Evolutionary conservation across 2,113 vertebrate genomes (phyloP).

Genomic region (Antechinus stuartii): DNA sequence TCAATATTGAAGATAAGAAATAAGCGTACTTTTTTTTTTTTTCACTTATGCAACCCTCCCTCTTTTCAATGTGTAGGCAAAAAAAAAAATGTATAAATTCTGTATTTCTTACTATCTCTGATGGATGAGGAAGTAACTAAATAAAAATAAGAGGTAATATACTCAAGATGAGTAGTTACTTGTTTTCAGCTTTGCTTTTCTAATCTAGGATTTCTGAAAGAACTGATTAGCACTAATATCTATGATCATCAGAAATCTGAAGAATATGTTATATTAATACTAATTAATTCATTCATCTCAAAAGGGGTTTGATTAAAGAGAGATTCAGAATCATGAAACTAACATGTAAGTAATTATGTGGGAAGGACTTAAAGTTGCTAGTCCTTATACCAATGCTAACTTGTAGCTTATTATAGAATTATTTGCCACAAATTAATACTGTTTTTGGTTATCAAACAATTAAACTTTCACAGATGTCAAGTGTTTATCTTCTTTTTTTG

Average conservation of each 20-base stretch:
- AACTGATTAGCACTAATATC: constrained; percentile 5
- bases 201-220: constrained; percentile 23
- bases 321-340: not conserved
- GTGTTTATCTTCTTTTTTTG: not conserved
- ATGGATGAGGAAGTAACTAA: not conserved
- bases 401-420: constrained; percentile 24
- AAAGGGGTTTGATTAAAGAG: not conserved
- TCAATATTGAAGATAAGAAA: not conserved
- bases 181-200: constrained; percentile 8
- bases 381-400: constrained; percentile 15
- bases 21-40: not conserved
- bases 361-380: not conserved
- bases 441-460: constrained; percentile 19
- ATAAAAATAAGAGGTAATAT: not conserved
- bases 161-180: constrained; percentile 35
- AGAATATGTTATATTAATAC: constrained; percentile 6
- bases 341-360: constrained; percentile 6
- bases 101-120: not conserved
- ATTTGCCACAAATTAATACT: not conserved
- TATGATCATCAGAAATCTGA: not conserved
- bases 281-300: constrained; percentile 15
- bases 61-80: not conserved
- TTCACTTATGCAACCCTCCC: constrained; percentile 2
- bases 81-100: not conserved
- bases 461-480: constrained; percentile 1